phyloP scores from a whole-genome alignment of 2,797 vertebrate species.

The Eleutherodactylus coqui region DNA sequence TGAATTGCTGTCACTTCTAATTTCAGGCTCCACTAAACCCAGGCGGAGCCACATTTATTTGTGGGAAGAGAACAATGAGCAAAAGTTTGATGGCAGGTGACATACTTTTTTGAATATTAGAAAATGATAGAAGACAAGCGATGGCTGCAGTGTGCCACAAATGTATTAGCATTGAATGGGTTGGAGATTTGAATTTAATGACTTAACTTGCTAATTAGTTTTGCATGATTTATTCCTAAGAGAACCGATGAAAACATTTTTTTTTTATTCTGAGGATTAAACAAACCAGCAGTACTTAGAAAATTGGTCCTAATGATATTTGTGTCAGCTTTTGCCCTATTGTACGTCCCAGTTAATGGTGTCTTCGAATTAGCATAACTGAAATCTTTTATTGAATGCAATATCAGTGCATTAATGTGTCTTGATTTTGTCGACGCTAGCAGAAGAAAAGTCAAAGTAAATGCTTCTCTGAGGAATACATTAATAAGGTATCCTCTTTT shows the following conservation, averaged over 20 bases:
- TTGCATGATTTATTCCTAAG: conserved; percentile 59
- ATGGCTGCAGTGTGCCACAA: conserved; percentile 72
- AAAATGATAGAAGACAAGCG: conserved; percentile 70
- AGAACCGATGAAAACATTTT: conserved; percentile 48
- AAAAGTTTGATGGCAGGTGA: conserved; percentile 73
- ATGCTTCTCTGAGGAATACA: not conserved
- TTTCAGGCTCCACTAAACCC: conserved; percentile 83
- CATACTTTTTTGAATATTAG: conserved; percentile 79
- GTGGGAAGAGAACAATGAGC: conserved; percentile 74
- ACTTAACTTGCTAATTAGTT: conserved; percentile 54
- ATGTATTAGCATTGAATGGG: conserved; percentile 65
- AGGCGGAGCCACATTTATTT: conserved; percentile 77
- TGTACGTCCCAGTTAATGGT: conserved; percentile 37
- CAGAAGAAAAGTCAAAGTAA: not conserved
- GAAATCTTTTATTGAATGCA: conserved; percentile 25
- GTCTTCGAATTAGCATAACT: conserved; percentile 48
- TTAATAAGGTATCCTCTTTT: not conserved
- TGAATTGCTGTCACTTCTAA: conserved; percentile 85
- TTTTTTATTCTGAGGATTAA: conserved; percentile 51
- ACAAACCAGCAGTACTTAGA: conserved; percentile 56
- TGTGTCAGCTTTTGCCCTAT: conserved; percentile 49
- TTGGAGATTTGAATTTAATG: conserved; percentile 54
- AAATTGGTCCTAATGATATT: conserved; percentile 48
- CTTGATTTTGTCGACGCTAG: not conserved
- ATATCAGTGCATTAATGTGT: not conserved